Conservation (phyloP, 2,797 vertebrate genomes). For the Morus bassanus region DNA sequence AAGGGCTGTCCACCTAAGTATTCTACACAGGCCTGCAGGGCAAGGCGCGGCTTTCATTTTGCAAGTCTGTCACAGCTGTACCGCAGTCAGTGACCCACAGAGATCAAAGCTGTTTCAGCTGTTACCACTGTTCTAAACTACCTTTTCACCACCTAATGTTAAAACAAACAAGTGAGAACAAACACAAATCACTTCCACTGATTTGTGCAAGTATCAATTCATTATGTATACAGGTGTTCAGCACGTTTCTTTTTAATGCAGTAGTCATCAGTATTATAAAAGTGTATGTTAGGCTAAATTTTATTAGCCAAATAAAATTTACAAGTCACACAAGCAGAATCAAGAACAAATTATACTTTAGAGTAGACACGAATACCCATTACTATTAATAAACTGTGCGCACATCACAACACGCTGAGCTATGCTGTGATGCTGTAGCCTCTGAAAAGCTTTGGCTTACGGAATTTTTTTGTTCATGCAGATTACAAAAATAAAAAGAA, state of each 20-base stretch:
- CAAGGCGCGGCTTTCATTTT: not conserved
- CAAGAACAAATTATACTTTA: not conserved
- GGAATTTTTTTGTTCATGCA: not conserved
- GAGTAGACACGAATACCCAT: not conserved
- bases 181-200: not conserved
- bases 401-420: not conserved
- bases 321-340: not conserved
- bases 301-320: not conserved
- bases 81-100: not conserved
- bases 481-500: not conserved
- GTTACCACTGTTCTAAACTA: not conserved
- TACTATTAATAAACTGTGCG: not conserved
- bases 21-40: not conserved
- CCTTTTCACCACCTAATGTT: not conserved
- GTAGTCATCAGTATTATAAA: not conserved
- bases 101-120: not conserved
- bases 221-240: not conserved
- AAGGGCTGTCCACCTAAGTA: fast-evolving
- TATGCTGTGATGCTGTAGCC: not conserved
- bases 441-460: not conserved
- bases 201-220: not conserved
- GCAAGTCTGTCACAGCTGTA: not conserved
- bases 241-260: not conserved
- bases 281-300: not conserved
- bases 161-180: not conserved